These are phyloP conservation scores for Semicossyphus pulcher DNA, from an alignment of 2,113 vertebrate species.

Conservation along the genomic window DNA sequence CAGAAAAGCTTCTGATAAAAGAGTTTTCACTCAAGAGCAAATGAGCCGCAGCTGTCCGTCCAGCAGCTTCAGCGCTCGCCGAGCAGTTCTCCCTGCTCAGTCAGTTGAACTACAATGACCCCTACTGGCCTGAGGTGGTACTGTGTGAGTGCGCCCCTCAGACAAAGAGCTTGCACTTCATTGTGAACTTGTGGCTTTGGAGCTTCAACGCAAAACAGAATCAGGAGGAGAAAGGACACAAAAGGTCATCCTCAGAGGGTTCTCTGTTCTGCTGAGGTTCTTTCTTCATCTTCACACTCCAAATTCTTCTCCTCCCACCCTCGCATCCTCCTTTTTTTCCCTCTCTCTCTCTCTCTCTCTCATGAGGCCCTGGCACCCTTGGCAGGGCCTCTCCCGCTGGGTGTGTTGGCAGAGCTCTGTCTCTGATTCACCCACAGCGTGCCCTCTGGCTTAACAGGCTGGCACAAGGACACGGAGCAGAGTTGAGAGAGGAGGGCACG, in stretches of 20 bases:
- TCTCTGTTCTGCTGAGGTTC: neutral
- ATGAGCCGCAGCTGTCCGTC: conserved; percentile 42
- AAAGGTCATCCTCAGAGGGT: neutral
- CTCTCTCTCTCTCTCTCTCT: conserved; percentile 42
- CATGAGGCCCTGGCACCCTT: conserved; percentile 75
- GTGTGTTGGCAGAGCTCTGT: conserved; percentile 71
- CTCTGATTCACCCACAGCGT: conserved; percentile 74
- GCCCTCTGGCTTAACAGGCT: conserved; percentile 78
- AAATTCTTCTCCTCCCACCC: neutral
- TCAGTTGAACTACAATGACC: conserved; percentile 88
- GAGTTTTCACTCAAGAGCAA: conserved; percentile 42
- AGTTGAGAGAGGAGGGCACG: conserved; percentile 46
- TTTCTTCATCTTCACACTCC: conserved; percentile 3
- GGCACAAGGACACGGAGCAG: conserved; percentile 69
- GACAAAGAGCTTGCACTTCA: conserved; percentile 53
- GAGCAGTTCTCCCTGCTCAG: conserved; percentile 42
- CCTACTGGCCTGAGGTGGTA: conserved; percentile 83
- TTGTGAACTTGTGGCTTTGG: conserved; percentile 46
- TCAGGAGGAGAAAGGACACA: neutral
- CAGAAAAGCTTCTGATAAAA: conserved; percentile 10
- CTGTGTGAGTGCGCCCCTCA: conserved; percentile 27
- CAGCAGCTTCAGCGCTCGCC: conserved; percentile 6
- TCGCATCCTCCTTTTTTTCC: neutral
- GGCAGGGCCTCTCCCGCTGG: conserved; percentile 61
- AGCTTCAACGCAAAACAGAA: conserved; percentile 19